Conservation (phyloP, 2,888 invertebrate genomes). For the Neelides folsomi region DNA sequence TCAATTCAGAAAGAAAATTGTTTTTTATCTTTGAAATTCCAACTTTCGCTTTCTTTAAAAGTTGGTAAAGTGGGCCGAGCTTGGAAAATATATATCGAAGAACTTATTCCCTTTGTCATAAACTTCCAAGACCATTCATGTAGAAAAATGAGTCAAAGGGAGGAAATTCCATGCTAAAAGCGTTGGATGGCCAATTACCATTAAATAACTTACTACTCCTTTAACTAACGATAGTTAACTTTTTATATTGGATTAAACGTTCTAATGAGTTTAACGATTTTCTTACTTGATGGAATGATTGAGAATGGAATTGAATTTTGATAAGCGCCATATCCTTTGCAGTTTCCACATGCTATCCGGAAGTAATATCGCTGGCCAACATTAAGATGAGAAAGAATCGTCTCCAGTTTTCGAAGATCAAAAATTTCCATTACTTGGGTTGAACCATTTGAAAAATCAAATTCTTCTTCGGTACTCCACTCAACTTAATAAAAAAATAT, state of each 20-base stretch:
- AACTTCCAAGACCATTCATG: not conserved
- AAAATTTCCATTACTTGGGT: constrained; percentile 52
- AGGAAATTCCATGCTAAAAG: not conserved
- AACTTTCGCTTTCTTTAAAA: no score
- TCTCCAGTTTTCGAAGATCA: constrained; percentile 51
- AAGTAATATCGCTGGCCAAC: constrained; percentile 79
- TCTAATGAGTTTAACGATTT: constrained; percentile 13
- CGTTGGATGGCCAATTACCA: no score
- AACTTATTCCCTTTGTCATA: not conserved
- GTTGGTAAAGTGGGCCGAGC: not conserved
- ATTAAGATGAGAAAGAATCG: constrained; percentile 57
- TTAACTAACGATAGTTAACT: no score
- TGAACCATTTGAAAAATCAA: constrained; percentile 59
- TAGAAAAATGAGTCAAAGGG: not conserved
- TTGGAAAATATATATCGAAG: not conserved
- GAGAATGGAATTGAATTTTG: constrained; percentile 64
- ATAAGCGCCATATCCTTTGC: constrained; percentile 76
- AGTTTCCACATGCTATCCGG: constrained; percentile 80
- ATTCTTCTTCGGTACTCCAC: constrained; percentile 80
- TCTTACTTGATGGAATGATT: constrained; percentile 80
- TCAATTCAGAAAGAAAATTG: no score
- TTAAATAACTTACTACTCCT: no score
- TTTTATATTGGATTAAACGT: no score
- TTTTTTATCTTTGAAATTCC: no score
- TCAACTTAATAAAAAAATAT: constrained; percentile 52